Evolutionary conservation across 2,888 invertebrate genomes (phyloP), one percentile per base, ranked within the genome.

Genomic region (Rhingia rostrata): DNA sequence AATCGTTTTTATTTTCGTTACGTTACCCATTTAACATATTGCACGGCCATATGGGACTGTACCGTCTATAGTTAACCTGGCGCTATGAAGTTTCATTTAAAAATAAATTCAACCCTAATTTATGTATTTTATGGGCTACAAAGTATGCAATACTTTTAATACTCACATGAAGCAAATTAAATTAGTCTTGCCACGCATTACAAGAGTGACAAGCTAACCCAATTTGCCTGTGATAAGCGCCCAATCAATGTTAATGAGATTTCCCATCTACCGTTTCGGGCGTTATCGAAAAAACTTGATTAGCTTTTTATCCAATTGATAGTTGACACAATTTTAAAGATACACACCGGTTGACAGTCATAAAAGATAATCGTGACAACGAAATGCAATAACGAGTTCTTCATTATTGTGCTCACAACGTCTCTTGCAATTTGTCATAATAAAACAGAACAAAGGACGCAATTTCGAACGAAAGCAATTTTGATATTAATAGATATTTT

Each of bases 251-350:
- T 67, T 66, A 51, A 66, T 53, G 39, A 37, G 30, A 51, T 30
- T 64, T 64, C 53, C 6, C 32, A 41, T 6, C 7, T 3, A 51
- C 4, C 0, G 0, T 14, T 30, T 33, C 53, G 22, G 10, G 12
- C 49, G 0, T 10, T 37, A 39, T 39, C 37, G 3, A 49, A 9
- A 3, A 9, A 56, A 47, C 9, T 58, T 39, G 37, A 22, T 49
- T 56, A 69, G 60, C 53, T 64, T 43, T n/a, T 41, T 35, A 41
- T 64, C 33, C 64, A 51, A 58, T 51, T 66, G 74, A 58, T 49
- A 22, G 22, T 22, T 22, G 22, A 74, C 58, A 45, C 35, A 49
- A 22, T 66, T 49, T 58, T 9, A 70, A 41, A 12, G 39, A 35
- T 60, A 58, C 6, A 22, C 22, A 22, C 22, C 22, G 22, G 9